These are phyloP conservation scores for human (Homo sapiens) DNA, from an alignment of 2,113 vertebrate genomes.

Conservation along the genomic window GRCh38 chr5:85596001-85596500, in stretches of 20 bases:
- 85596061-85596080: fast-evolving
- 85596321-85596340: not conserved
- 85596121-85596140: not conserved
- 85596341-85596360: not conserved
- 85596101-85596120: not conserved
- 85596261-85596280: not conserved
- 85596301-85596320: not conserved
- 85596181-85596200: not conserved
- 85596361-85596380: not conserved
- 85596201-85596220: not conserved
- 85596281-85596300: not conserved
- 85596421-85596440: not conserved
- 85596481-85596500: not conserved
- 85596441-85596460: not conserved
- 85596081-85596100: not conserved
- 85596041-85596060: not conserved
- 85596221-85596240: not conserved
- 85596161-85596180: not conserved
- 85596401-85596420: not conserved
- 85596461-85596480: not conserved
- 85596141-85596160: not conserved
- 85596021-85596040: not conserved
- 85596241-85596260: not conserved
- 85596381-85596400: not conserved
- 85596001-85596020: not conserved